phyloP scores from a whole-genome alignment of 1,140 invertebrate species.

The Melanaphis sacchari region DNA sequence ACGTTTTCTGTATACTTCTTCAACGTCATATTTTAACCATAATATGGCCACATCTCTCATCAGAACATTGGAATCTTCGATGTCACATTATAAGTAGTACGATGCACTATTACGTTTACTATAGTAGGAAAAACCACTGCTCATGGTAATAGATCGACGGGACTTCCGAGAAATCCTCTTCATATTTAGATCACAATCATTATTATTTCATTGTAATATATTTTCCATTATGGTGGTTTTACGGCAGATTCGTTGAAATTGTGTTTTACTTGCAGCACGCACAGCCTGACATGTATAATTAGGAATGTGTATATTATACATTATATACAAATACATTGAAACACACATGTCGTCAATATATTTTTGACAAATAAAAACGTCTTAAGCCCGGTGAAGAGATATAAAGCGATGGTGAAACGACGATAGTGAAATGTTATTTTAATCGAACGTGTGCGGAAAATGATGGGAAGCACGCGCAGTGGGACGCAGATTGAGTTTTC shows the following conservation, averaged over 20 bases:
- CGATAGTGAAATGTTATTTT: constrained; percentile 34
- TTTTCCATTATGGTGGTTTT: neutral
- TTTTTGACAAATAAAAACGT: neutral
- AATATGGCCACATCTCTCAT: neutral
- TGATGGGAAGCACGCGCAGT: neutral
- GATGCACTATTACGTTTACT: neutral
- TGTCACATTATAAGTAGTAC: neutral
- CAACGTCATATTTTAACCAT: neutral
- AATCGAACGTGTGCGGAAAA: constrained; percentile 31
- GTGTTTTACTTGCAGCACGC: neutral
- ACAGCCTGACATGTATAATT: neutral
- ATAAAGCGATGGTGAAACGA: neutral
- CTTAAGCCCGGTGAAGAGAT: neutral
- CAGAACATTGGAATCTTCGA: neutral
- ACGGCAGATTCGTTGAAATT: neutral
- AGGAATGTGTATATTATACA: neutral
- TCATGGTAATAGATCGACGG: neutral
- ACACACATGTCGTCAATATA: neutral
- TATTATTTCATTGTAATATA: neutral
- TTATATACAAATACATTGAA: neutral
- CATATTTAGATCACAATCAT: neutral
- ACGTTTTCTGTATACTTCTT: neutral
- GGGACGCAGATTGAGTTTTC: constrained; percentile 42
- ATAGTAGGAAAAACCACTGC: neutral
- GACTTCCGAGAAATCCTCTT: neutral